Conservation (phyloP, 2,113 vertebrate genomes). For the Neopipo cinnamomea region DNA sequence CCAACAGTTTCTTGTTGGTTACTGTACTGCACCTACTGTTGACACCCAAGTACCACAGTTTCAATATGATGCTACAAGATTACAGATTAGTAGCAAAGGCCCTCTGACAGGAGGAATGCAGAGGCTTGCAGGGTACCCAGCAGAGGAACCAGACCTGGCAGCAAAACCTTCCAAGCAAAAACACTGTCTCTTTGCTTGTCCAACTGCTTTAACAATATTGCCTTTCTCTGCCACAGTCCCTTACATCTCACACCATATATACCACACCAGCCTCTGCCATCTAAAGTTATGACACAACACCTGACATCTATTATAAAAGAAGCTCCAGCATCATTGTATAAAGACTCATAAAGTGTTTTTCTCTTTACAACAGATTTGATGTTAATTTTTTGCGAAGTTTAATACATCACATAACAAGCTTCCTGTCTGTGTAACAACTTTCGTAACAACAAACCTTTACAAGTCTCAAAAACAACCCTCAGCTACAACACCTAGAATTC, state of each 20-base stretch:
- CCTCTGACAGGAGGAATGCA: neutral
- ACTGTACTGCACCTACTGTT: neutral
- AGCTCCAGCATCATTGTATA: neutral
- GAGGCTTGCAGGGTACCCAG: neutral
- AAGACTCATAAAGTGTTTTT: neutral
- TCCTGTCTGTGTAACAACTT: neutral
- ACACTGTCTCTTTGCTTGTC: neutral
- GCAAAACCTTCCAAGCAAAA: neutral
- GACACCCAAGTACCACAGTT: neutral
- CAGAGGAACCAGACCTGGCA: neutral
- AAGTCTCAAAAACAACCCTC: neutral
- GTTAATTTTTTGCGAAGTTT: neutral
- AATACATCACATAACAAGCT: neutral
- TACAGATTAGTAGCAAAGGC: rapidly evolving
- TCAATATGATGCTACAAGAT: neutral
- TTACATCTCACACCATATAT: rapidly evolving
- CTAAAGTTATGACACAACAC: neutral
- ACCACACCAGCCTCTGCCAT: neutral
- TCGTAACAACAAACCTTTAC: rapidly evolving
- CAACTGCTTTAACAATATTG: neutral
- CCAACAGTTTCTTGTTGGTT: neutral
- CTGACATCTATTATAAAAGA: neutral
- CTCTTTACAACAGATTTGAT: neutral
- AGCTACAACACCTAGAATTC: neutral
- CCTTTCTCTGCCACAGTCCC: neutral